Evolutionary conservation across 2,888 invertebrate genomes (phyloP).

Genomic region (Sinotaia quadrata): DNA sequence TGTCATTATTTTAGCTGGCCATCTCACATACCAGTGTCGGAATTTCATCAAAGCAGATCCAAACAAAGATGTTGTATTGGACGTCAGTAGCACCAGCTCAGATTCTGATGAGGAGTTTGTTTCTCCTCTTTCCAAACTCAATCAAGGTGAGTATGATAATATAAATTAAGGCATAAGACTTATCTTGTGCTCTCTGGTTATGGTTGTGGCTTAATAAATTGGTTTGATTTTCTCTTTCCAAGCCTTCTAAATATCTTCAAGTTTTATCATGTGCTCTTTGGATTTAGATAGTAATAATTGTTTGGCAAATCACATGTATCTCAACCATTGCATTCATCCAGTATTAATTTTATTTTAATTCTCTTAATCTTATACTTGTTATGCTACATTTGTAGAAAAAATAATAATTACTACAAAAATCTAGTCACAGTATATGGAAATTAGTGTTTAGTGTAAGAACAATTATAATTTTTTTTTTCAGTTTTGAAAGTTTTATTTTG

Average conservation of each 20-base stretch:
- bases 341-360: too few species aligned
- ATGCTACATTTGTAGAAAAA: not conserved
- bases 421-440: not conserved
- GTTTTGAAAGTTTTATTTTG: not conserved
- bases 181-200: too few species aligned
- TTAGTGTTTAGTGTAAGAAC: not conserved
- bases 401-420: not conserved
- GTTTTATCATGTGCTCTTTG: too few species aligned
- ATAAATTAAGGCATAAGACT: too few species aligned
- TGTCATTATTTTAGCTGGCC: slow-evolving; percentile 79
- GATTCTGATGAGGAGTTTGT: slow-evolving; percentile 82
- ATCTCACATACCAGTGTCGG: slow-evolving; percentile 94
- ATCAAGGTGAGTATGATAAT: slow-evolving; percentile 37
- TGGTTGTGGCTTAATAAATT: too few species aligned
- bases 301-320: too few species aligned
- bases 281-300: too few species aligned
- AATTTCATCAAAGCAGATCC: slow-evolving; percentile 96
- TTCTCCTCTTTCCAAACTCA: slow-evolving; percentile 63
- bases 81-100: slow-evolving; percentile 94
- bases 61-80: slow-evolving; percentile 88
- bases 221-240: too few species aligned
- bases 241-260: too few species aligned
- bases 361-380: too few species aligned
- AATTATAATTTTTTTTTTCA: too few species aligned
- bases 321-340: too few species aligned